A percentile compares a stretch with the other conserved stretches of the same genome.
phyloP scores from a whole-genome alignment of 2,888 invertebrate genomes.

The Dascillus cervinus region DNA sequence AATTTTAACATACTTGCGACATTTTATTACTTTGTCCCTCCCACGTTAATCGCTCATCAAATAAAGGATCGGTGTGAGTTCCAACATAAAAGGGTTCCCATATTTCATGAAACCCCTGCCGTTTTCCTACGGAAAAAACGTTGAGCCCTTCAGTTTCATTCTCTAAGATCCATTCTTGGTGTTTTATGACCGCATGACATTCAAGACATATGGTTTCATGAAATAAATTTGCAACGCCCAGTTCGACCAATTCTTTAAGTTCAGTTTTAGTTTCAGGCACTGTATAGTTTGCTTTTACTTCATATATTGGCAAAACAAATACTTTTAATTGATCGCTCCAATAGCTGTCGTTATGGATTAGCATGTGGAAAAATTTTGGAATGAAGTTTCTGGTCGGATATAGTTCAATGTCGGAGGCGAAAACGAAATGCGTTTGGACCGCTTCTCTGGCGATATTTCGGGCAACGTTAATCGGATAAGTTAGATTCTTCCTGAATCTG shows the following conservation, averaged over 20 bases:
- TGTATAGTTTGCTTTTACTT: conserved; percentile 40
- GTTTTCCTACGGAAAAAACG: conserved; percentile 40
- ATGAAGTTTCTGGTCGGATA: conserved; percentile 29
- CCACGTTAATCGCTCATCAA: conserved; percentile 48
- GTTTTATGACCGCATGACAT: conserved; percentile 43
- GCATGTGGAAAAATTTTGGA: conserved; percentile 24
- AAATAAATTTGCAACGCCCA: conserved; percentile 44
- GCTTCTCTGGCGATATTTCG: conserved; percentile 30
- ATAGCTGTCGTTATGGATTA: conserved; percentile 17
- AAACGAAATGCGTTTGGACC: conserved; percentile 30
- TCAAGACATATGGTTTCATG: conserved; percentile 46
- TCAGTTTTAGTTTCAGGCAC: conserved; percentile 64
- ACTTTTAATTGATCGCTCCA: conserved; percentile 2
- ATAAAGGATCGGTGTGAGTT: conserved; percentile 42
- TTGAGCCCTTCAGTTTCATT: conserved; percentile 26
- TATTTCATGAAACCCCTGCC: conserved; percentile 34
- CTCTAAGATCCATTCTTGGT: conserved; percentile 37
- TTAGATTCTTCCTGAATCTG: conserved; percentile 19
- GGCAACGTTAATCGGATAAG: conserved; percentile 32
- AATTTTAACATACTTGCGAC: conserved; percentile 41
- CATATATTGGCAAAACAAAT: conserved; percentile 30
- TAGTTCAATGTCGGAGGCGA: conserved; percentile 33
- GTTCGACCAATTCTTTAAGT: conserved; percentile 28
- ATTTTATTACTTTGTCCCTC: conserved; percentile 50
- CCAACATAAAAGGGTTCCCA: conserved; percentile 51